Evolutionary conservation across 2,113 vertebrate species (phyloP), one percentile per base, ranked within the genome.

Genomic region (Chinchilla lanigera): DNA sequence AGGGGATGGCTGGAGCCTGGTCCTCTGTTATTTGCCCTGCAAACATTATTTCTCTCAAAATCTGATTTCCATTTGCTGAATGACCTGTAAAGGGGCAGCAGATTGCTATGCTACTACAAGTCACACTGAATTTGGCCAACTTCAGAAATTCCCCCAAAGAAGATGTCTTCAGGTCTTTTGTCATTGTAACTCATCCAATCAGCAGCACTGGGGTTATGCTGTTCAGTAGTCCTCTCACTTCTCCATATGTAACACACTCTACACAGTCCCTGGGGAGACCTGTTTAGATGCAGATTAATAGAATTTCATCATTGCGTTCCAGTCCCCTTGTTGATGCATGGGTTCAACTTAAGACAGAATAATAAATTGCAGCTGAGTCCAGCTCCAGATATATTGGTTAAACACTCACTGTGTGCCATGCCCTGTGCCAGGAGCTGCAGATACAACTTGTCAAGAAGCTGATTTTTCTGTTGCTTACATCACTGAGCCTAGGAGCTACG

Each of bases 61-160:
- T 90, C 85, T 75, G 75, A 92, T 92, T 98, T 95, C 69, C 50
- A 60, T 47, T 82, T 56, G 33, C 75, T 86, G 69, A 80, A 30
- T 93, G 63, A 13, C 60, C 77, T 24, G 19, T 0, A 0, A 33
- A 44, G 24, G 47, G 52, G 26, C 41, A 85, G 47, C 67, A 61
- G 80, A 82, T 95, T 44, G 60, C 86, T 88, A 0, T 69, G 24
- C 67, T 93, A 10, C 11, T 83, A 63, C n/a, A 60, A 17, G 52
- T 93, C 71, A 75, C 17, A 44, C 41, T 83, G 60, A 92, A 94
- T 67, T 82, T 63, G 94, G 22, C 83, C 90, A 90, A 9, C 81
- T 90, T 78, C 61, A 92, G 88, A 90, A 92, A 94, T 38, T 71
- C 47, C 20, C 41, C 7, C 77, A 22, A 52, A 75, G 33, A n/a